phyloP scores from a whole-genome alignment of 64 coral and sea anemone species.

The Stichodactyla helianthus region DNA sequence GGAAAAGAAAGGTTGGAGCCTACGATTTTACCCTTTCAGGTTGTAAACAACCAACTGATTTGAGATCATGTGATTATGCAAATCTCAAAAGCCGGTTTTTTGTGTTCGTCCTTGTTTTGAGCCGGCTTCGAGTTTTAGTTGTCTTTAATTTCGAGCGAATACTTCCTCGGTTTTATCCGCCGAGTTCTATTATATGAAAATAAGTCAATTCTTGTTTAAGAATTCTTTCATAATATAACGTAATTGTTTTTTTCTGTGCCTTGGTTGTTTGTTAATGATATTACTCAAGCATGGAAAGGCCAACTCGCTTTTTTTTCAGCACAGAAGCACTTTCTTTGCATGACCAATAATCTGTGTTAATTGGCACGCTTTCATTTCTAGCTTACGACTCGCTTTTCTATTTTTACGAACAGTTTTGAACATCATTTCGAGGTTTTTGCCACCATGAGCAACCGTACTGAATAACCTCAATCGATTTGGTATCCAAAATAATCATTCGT shows the following conservation, averaged over 20 bases:
- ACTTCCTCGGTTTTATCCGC: background rate
- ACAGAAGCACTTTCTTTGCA: background rate
- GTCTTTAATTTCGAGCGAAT: constrained; percentile 1
- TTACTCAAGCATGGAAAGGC: constrained; percentile 3
- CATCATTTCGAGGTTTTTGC: background rate
- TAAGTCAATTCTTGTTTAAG: background rate
- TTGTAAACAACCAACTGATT: constrained; percentile 16
- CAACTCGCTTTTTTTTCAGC: background rate
- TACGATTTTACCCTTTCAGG: background rate
- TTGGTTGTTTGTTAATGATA: background rate
- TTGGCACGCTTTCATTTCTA: constrained; percentile 1
- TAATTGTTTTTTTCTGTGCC: constrained; percentile 7
- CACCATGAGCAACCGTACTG: background rate
- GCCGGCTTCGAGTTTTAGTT: constrained; percentile 3
- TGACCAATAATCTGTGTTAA: constrained; percentile 15
- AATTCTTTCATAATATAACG: constrained; percentile 1
- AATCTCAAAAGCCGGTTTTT: constrained; percentile 36
- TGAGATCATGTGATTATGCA: constrained; percentile 27
- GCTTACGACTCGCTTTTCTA: background rate
- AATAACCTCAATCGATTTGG: background rate
- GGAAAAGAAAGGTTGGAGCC: constrained; percentile 75
- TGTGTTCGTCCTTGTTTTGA: constrained; percentile 26
- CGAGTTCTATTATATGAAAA: background rate
- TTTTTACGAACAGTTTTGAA: background rate
- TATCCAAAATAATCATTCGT: background rate